These are phyloP conservation scores for Leptinotarsa juncta DNA, from an alignment of 2,888 invertebrate species.

Conservation along the genomic window DNA sequence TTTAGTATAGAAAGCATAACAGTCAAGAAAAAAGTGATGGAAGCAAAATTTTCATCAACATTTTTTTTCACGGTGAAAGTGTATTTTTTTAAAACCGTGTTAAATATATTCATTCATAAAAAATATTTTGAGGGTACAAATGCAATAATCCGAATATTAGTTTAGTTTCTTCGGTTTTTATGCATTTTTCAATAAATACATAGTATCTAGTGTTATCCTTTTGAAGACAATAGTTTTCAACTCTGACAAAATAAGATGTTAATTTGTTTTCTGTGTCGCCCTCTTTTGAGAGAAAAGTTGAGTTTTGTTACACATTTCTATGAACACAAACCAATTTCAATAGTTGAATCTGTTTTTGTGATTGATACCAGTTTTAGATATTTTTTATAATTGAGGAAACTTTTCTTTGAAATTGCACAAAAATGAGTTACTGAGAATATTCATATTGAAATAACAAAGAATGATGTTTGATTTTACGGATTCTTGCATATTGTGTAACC, in stretches of 20 bases:
- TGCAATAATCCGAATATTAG: not conserved
- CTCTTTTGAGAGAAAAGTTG: not conserved
- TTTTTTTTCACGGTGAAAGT: no score
- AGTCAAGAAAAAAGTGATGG: no score
- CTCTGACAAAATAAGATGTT: not conserved
- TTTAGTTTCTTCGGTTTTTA: slow-evolving; percentile 10
- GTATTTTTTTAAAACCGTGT: no score
- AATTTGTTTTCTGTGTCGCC: not conserved
- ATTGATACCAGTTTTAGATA: not conserved
- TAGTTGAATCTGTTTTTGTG: not conserved
- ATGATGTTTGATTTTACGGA: no score
- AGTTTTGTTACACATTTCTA: not conserved
- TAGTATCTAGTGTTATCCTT: slow-evolving; percentile 9
- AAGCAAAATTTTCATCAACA: no score
- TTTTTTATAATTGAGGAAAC: not conserved
- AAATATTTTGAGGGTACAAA: no score
- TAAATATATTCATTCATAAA: no score
- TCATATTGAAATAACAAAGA: not conserved
- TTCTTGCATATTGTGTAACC: no score
- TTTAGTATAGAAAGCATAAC: no score
- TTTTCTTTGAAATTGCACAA: not conserved
- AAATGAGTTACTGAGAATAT: not conserved
- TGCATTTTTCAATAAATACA: slow-evolving; percentile 1
- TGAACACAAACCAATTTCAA: not conserved
- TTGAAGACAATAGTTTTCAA: slow-evolving; percentile 2